These are phyloP conservation scores for Terrapene triunguis DNA, from an alignment of 2,113 vertebrate species.

Conservation along the genomic window DNA sequence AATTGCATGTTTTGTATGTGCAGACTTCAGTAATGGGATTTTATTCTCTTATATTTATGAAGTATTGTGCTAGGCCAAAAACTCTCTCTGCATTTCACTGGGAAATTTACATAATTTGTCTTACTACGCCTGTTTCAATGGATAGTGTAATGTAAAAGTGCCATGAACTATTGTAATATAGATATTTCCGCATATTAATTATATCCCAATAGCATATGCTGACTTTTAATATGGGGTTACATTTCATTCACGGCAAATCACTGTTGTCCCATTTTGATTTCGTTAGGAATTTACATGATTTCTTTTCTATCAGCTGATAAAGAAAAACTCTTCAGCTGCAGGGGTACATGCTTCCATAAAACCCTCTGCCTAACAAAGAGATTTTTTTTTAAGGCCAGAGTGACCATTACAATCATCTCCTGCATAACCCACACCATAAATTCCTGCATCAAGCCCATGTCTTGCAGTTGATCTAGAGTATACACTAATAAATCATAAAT, in stretches of 20 bases:
- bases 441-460: neutral
- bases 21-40: too few relatives aligned
- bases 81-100: too few relatives aligned
- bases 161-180: neutral
- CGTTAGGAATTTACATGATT: neutral
- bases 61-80: too few relatives aligned
- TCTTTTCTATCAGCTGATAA: neutral
- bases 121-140: neutral
- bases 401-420: neutral
- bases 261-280: neutral
- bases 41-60: too few relatives aligned
- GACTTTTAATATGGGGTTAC: neutral
- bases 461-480: neutral
- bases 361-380: neutral
- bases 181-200: neutral
- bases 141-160: neutral
- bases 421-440: neutral
- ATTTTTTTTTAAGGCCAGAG: neutral
- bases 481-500: neutral
- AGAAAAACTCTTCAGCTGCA: neutral
- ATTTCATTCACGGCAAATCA: neutral
- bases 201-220: neutral
- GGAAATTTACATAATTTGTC: too few relatives aligned
- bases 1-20: too few relatives aligned
- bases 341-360: neutral